Evolutionary conservation across 2,888 invertebrate species (phyloP), one percentile per base, ranked within the genome.

Genomic region (Microctonus hyperodae): DNA sequence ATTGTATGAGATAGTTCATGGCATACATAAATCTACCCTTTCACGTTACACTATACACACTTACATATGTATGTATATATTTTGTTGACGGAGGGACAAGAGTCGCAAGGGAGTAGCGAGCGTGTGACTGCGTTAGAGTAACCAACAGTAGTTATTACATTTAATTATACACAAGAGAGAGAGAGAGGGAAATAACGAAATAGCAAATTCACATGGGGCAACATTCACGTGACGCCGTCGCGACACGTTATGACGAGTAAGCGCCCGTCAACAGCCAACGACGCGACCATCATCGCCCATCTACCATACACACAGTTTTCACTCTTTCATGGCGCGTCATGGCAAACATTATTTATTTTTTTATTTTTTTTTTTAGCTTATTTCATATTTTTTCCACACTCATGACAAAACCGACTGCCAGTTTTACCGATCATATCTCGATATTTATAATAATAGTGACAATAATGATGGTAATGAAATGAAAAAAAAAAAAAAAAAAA

Each of bases 71-170:
- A 16, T 40, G 16, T 40, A 40, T 22, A 37, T 22, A 35, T 53
- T 31, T 51, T 37, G 51, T 59, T 56, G 44, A 31, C 44, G n/a
- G 56, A 31, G 58, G 40, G 40, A 55, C 33, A 53, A n/a, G 31
- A 22, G 35, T 48, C 7, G 51, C 22, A 31, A 40, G 44, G 65
- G 48, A 40, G 58, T 58, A 50, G 51, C 57, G 28, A 37, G 63
- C 59, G 67, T 67, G 67, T 63, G 63, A 67, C 67, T 67, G 66
- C 56, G 53, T 57, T 63, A 25, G 50, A 37, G 57, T 33, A 35
- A 44, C 56, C 66, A 63, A 67, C 67, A 62, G 57, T 57, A 55
- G 67, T 67, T 67, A 67, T 67, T 67, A 67, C 55, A 59, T 67
- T 67, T 67, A 67, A 67, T 67, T 67, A 67, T 67, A 67, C 63